phyloP scores from a whole-genome alignment of 2,113 vertebrate genomes.

The Willisornis vidua region DNA sequence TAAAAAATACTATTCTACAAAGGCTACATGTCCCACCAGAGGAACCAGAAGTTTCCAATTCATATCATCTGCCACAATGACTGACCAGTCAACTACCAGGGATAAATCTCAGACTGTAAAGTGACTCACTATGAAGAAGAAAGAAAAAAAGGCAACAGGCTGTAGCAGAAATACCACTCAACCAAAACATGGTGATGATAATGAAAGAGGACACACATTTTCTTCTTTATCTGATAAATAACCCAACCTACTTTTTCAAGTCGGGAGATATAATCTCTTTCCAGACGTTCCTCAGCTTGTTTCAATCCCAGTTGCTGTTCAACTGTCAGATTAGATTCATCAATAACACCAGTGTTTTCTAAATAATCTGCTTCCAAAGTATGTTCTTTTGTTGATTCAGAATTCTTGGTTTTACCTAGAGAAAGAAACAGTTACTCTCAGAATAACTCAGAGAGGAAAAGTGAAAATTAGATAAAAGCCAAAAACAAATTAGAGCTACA shows the following conservation, averaged over 20 bases:
- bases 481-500: not conserved
- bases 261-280: constrained; percentile 95
- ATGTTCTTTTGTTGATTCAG: constrained; percentile 75
- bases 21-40: not conserved
- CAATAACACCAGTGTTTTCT: constrained; percentile 74
- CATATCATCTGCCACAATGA: not conserved
- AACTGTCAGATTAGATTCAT: constrained; percentile 81
- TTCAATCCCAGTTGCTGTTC: constrained; percentile 96
- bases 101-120: not conserved
- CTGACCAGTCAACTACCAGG: not conserved
- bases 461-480: not conserved
- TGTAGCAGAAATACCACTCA: not conserved
- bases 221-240: constrained; percentile 36
- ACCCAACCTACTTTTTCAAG: constrained; percentile 86
- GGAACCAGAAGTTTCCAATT: not conserved
- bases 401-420: constrained; percentile 79
- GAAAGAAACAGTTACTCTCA: constrained; percentile 48
- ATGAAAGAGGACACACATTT: constrained; percentile 19
- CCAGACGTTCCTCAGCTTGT: constrained; percentile 95
- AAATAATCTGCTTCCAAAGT: constrained; percentile 74
- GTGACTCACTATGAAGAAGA: not conserved
- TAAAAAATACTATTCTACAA: not conserved
- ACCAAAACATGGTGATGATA: not conserved
- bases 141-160: not conserved
- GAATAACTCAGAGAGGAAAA: not conserved